A percentile compares a stretch with the other conserved stretches of the same genome.
Conservation (phyloP, 2,888 invertebrate genomes). For the Abrostola tripartita region DNA sequence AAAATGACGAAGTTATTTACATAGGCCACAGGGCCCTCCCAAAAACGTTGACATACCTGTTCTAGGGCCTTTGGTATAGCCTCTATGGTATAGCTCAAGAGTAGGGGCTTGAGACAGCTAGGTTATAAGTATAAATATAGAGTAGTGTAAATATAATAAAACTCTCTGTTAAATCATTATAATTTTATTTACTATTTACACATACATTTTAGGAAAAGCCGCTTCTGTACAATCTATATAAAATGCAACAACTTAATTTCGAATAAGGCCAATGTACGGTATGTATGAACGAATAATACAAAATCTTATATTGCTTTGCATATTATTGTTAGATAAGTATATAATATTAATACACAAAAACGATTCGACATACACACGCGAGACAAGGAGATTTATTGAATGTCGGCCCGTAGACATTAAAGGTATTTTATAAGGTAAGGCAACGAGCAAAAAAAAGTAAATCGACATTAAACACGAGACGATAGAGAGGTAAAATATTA, state of each 20-base stretch:
- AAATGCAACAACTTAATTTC: constrained; percentile 71
- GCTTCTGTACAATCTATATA: constrained; percentile 69
- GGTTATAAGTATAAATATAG: not conserved
- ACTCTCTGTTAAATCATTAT: constrained; percentile 45
- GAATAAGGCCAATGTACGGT: constrained; percentile 75
- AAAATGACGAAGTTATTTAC: too few species aligned
- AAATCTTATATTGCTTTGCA: constrained; percentile 50
- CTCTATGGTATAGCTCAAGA: too few species aligned
- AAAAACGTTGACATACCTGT: too few species aligned
- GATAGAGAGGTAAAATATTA: constrained; percentile 21
- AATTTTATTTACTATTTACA: constrained; percentile 77
- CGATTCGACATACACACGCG: constrained; percentile 34
- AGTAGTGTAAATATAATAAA: constrained; percentile 41
- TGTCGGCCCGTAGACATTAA: constrained; percentile 10
- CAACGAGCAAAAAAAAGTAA: constrained; percentile 20
- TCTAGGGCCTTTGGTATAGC: not conserved
- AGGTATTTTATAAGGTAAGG: constrained; percentile 5
- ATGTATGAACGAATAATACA: constrained; percentile 55
- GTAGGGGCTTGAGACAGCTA: not conserved
- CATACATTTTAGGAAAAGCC: constrained; percentile 74
- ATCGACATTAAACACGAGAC: constrained; percentile 41
- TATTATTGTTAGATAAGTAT: constrained; percentile 44
- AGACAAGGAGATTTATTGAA: constrained; percentile 24
- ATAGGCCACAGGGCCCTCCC: too few species aligned
- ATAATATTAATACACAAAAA: constrained; percentile 39